phyloP scores from a whole-genome alignment of 1,140 invertebrate species.

The Lethrus apterus region DNA sequence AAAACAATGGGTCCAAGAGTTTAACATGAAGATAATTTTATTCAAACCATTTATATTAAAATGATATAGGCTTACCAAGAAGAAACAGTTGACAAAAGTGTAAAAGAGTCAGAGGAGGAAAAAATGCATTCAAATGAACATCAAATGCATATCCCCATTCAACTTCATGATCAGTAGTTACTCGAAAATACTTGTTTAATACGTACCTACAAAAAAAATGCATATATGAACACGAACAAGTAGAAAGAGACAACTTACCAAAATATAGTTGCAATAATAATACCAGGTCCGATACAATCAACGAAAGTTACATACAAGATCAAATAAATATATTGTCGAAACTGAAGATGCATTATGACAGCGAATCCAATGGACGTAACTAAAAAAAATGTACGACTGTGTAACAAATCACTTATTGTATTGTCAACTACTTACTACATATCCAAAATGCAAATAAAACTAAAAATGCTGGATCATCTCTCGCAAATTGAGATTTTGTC shows the following conservation, averaged over 20 bases:
- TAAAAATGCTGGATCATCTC: conserved; percentile 98
- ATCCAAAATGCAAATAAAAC: conserved; percentile 85
- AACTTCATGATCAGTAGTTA: conserved; percentile 68
- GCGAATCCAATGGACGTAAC: conserved; percentile 88
- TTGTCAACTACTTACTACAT: conserved; percentile 60
- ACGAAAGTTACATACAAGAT: conserved; percentile 89
- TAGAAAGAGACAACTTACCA: conserved; percentile 58
- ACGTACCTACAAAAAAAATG: conserved; percentile 61
- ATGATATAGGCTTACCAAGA: conserved; percentile 58
- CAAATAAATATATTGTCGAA: conserved; percentile 76
- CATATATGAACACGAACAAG: conserved; percentile 4
- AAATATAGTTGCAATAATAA: conserved; percentile 81
- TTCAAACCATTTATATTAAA: conserved; percentile 10
- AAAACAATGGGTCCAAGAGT: too few relatives aligned
- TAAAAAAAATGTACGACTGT: conserved; percentile 43
- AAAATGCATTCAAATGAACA: conserved; percentile 97
- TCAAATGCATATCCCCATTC: conserved; percentile 99
- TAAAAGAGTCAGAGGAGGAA: conserved; percentile 88
- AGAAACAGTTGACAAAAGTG: conserved; percentile 90
- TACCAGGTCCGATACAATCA: conserved; percentile 85
- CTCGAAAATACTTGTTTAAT: conserved; percentile 80
- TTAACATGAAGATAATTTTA: too few relatives aligned
- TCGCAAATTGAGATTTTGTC: conserved; percentile 97
- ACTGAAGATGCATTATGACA: conserved; percentile 66
- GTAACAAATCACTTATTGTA: background rate